phyloP scores from a whole-genome alignment of 2,113 vertebrate genomes.

The Cochlearius cochlearius region DNA sequence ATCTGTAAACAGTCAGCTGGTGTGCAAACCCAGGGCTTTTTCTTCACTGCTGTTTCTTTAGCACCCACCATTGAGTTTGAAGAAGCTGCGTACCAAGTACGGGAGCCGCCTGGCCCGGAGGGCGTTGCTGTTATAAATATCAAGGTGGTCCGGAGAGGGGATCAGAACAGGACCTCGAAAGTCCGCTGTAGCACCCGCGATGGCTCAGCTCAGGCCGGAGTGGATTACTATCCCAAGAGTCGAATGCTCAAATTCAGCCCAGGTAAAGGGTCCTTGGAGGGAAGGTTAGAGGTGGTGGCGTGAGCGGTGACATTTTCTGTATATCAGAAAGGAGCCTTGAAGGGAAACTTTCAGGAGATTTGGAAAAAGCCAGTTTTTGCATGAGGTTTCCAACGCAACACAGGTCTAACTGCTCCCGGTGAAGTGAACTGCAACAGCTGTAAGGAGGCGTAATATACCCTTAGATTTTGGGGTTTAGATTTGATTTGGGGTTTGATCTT shows the following conservation, averaged over 20 bases:
- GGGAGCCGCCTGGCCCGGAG: constrained; percentile 89
- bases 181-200: constrained; percentile 97
- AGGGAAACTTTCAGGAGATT: neutral
- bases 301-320: neutral
- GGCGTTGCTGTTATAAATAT: constrained; percentile 82
- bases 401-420: neutral
- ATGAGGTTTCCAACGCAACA: neutral
- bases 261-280: constrained; percentile 69
- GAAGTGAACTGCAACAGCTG: neutral
- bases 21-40: neutral
- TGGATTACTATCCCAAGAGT: constrained; percentile 97
- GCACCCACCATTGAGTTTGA: constrained; percentile 91
- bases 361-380: neutral
- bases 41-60: constrained; percentile 24
- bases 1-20: no score
- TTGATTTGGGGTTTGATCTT: neutral
- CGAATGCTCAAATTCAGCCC: constrained; percentile 91
- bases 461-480: neutral
- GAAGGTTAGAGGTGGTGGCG: accelerated
- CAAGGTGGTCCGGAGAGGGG: constrained; percentile 88
- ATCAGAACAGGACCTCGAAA: constrained; percentile 92
- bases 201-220: constrained; percentile 93
- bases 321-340: accelerated
- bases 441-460: neutral
- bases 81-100: constrained; percentile 88